phyloP scores from a whole-genome alignment of 2,113 vertebrate genomes.

The Cranoglanis bouderius region DNA sequence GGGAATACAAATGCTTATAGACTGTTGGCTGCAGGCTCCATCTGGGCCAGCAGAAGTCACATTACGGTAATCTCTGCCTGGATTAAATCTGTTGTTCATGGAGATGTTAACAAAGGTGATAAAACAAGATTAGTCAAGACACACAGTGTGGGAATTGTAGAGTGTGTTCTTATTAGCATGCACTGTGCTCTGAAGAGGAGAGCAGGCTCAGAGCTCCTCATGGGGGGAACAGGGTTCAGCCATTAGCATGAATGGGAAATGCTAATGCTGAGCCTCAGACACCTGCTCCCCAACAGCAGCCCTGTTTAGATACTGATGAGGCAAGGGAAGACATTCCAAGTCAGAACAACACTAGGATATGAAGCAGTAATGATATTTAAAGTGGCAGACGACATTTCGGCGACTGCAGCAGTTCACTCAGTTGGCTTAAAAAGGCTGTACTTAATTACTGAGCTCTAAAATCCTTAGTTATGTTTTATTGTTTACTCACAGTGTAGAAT shows the following conservation, averaged over 20 bases:
- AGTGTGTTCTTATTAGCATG: slow-evolving; percentile 72
- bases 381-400: not conserved
- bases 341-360: slow-evolving; percentile 48
- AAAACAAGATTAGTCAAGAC: slow-evolving; percentile 78
- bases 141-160: slow-evolving; percentile 65
- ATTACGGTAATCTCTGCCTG: slow-evolving; percentile 77
- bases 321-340: slow-evolving; percentile 57
- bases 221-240: slow-evolving; percentile 71
- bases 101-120: slow-evolving; percentile 82
- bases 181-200: slow-evolving; percentile 64
- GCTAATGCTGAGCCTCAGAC: slow-evolving; percentile 71
- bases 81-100: slow-evolving; percentile 80
- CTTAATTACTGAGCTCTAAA: not conserved
- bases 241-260: slow-evolving; percentile 75
- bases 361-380: slow-evolving; percentile 12
- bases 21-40: slow-evolving; percentile 50
- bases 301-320: slow-evolving; percentile 64
- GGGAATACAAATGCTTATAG: slow-evolving; percentile 63
- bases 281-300: slow-evolving; percentile 61
- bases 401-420: not conserved
- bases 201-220: slow-evolving; percentile 64
- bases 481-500: not conserved
- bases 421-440: not conserved
- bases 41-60: slow-evolving; percentile 67
- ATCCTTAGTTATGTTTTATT: not conserved